Base-by-base conservation (phyloP, 2,888 invertebrate genomes). In the Hartigia nigra region DNA sequence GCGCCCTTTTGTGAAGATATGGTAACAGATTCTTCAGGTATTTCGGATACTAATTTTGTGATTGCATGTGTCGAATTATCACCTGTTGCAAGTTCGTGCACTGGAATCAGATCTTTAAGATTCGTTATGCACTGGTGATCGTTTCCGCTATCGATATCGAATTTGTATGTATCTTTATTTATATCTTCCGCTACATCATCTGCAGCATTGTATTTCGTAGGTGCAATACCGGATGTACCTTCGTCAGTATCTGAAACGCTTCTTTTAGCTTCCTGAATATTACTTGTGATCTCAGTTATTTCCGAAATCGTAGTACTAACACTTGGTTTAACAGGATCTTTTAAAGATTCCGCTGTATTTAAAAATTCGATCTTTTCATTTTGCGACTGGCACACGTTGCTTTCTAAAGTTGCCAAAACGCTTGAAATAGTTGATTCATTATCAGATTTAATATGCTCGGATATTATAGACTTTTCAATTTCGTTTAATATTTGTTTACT, bases 401-500 rank as follows among this genome's bases (percentile, higher is more conserved):
- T 84, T 70, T 87, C 87, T 11, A 87, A 83, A 31, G 80, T 69
- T 70, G 55, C 23, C 55, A 23, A 55, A 55, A 23, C 23, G 55
- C 55, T 79, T 39, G 76, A 75, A 36, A 74, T 69, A 35, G 80
- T 82, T 9, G 79, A 76, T 75, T 82, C 83, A n/a, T 70, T 82
- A 4, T 81, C 80, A 0, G 81, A 81, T 78, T 87, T 88, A 37
- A 85, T 81, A 36, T 86, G 88, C 39, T 90, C 89, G 1, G 87
- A 88, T 72, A 89, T 87, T 75, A 90, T 88, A 0, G 91, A 90
- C 78, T 89, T 90, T 76, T 91, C 91, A 31, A 90, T 88, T 78
- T 88, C 87, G 77, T 88, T 90, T 4, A 89, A 81, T 69, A 91
- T 89, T 74, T 90, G 87, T 75, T 87, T 87, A 80, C 88, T 89